Percentiles rank a stretch among this genome's conserved stretches.
phyloP scores from a whole-genome alignment of 2,888 invertebrate genomes.

The Bedellia somnulentella region DNA sequence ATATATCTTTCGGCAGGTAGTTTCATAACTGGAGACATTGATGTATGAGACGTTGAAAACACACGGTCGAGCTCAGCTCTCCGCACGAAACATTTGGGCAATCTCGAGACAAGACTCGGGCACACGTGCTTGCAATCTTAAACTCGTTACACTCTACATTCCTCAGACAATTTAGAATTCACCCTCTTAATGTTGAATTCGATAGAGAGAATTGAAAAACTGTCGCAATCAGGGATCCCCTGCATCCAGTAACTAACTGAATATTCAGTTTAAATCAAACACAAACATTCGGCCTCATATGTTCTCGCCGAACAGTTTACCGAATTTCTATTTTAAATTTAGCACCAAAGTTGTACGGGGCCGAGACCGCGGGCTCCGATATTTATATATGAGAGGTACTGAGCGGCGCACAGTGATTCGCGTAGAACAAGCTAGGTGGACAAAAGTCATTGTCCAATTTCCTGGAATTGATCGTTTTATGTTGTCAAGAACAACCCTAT shows the following conservation, averaged over 20 bases:
- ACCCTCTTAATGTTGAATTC: constrained; percentile 30
- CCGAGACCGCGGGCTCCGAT: constrained; percentile 23
- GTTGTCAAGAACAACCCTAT: too few species aligned
- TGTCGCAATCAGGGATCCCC: neutral
- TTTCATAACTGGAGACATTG: constrained; percentile 43
- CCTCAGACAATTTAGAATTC: constrained; percentile 39
- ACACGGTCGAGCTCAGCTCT: constrained; percentile 10
- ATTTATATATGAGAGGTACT: constrained; percentile 42
- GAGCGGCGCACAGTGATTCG: constrained; percentile 1
- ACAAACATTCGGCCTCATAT: constrained; percentile 8
- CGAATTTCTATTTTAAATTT: constrained; percentile 48
- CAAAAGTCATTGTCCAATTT: too few species aligned
- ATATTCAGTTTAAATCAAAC: constrained; percentile 17
- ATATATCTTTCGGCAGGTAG: constrained; percentile 32
- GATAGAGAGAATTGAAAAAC: constrained; percentile 11
- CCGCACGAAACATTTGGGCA: constrained; percentile 30
- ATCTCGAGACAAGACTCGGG: constrained; percentile 25
- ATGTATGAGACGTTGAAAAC: constrained; percentile 28
- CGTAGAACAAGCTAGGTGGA: too few species aligned
- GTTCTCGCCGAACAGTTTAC: constrained; percentile 20
- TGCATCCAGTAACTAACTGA: too few species aligned
- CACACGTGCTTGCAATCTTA: constrained; percentile 47
- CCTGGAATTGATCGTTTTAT: too few species aligned
- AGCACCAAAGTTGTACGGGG: constrained; percentile 37
- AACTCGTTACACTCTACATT: constrained; percentile 40